Conservation (phyloP, 2,888 invertebrate genomes). For the Drosophila formosana region DNA sequence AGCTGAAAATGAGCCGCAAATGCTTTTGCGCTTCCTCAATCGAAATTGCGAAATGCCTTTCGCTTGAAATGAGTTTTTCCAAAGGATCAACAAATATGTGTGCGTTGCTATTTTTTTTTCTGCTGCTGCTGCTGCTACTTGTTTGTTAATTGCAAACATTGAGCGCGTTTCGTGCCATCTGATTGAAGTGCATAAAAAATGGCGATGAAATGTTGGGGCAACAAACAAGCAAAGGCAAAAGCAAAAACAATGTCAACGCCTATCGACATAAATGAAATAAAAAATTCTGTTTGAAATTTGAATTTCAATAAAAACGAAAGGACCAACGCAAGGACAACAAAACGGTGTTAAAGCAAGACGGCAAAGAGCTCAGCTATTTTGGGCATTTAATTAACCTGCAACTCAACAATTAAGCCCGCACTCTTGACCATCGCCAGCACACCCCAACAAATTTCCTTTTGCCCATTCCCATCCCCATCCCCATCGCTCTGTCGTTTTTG, state of each 20-base stretch:
- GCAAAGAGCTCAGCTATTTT: constrained; percentile 9
- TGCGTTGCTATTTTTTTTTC: not conserved
- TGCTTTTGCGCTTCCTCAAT: not conserved
- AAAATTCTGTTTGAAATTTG: constrained; percentile 23
- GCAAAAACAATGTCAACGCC: not conserved
- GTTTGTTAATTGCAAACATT: constrained; percentile 7
- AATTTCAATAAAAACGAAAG: constrained; percentile 23
- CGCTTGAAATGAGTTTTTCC: not conserved
- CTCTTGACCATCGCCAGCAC: constrained; percentile 14
- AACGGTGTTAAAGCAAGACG: constrained; percentile 3
- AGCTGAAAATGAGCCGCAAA: not conserved
- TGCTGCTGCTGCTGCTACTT: not conserved
- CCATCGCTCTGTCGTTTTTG: not conserved
- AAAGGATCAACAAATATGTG: constrained; percentile 5
- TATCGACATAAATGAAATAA: not conserved
- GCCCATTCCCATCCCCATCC: not conserved
- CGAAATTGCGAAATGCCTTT: not conserved
- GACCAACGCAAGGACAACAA: not conserved
- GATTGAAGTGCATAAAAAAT: constrained; percentile 17
- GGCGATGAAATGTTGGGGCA: not conserved
- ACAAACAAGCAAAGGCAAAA: too few species aligned
- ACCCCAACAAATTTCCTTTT: not conserved
- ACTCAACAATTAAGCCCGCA: constrained; percentile 22
- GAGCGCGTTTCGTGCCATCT: not conserved
- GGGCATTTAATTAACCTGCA: constrained; percentile 15